These are phyloP conservation scores for Rhynchotus rufescens DNA, from an alignment of 2,797 vertebrate species.

Conservation along the genomic window DNA sequence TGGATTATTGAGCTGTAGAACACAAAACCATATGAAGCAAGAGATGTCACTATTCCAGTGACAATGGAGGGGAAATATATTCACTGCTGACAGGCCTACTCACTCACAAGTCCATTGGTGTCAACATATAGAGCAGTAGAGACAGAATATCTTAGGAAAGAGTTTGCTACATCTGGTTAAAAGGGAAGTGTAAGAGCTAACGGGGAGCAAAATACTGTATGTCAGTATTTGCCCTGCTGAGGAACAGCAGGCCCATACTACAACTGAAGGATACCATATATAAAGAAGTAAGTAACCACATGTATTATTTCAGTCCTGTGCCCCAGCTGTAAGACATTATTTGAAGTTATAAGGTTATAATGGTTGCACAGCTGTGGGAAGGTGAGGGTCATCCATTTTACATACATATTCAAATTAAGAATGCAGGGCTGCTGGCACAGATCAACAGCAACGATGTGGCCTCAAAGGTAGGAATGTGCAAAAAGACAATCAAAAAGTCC, in stretches of 20 bases:
- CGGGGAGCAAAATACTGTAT: constrained; percentile 62
- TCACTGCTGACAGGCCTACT: constrained; percentile 73
- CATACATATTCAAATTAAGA: constrained; percentile 79
- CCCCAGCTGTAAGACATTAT: constrained; percentile 77
- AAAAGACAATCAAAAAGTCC: constrained; percentile 41
- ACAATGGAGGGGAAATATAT: constrained; percentile 73
- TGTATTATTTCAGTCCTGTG: constrained; percentile 73
- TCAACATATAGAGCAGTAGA: constrained; percentile 62
- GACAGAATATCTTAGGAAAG: constrained; percentile 67
- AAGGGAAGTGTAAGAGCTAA: constrained; percentile 67
- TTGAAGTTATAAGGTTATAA: constrained; percentile 76
- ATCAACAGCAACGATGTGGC: constrained; percentile 40
- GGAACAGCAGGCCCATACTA: constrained; percentile 70
- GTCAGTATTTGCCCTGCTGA: constrained; percentile 73
- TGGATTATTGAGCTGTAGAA: constrained; percentile 66
- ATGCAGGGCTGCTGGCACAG: constrained; percentile 66
- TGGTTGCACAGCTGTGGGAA: constrained; percentile 72
- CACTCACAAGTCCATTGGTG: constrained; percentile 71
- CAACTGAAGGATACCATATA: constrained; percentile 71
- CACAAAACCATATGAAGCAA: constrained; percentile 77
- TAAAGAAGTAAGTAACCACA: constrained; percentile 67
- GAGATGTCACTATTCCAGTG: constrained; percentile 76
- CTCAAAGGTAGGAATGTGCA: constrained; percentile 60
- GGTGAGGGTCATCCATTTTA: constrained; percentile 71
- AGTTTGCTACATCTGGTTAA: constrained; percentile 72